Percentiles rank a stretch among this genome's conserved stretches.
Evolutionary conservation across 2,113 vertebrate species (phyloP).

Genomic region (Axis porcinus): DNA sequence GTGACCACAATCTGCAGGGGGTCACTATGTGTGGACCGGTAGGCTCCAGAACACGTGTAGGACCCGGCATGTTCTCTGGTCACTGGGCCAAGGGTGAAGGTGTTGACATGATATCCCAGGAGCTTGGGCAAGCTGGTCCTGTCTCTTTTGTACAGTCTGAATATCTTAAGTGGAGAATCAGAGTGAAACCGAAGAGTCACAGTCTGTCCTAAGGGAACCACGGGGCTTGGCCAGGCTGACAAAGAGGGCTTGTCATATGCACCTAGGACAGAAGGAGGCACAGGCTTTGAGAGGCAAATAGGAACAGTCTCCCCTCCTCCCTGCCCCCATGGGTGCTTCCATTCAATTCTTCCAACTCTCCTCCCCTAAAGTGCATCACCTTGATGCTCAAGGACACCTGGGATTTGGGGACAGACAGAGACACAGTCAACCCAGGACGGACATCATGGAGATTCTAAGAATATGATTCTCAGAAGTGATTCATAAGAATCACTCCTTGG

Average conservation of each 20-base stretch:
- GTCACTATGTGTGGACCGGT: rapidly evolving
- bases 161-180: rapidly evolving
- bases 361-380: neutral
- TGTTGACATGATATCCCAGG: too few species aligned
- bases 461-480: too few species aligned
- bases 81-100: too few species aligned
- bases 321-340: too few species aligned
- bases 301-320: rapidly evolving
- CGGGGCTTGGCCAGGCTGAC: neutral
- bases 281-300: neutral
- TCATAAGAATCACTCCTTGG: too few species aligned
- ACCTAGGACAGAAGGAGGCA: neutral
- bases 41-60: rapidly evolving
- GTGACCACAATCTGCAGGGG: neutral
- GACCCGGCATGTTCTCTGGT: too few species aligned
- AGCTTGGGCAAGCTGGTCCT: rapidly evolving
- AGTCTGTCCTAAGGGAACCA: neutral
- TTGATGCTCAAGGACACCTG: neutral
- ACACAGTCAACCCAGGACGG: neutral
- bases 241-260: neutral
- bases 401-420: neutral
- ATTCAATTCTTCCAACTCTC: neutral
- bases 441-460: neutral
- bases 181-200: neutral
- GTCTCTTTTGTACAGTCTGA: neutral